Conservation (phyloP, 2,888 invertebrate genomes). For the Trissolcus japonicus region DNA sequence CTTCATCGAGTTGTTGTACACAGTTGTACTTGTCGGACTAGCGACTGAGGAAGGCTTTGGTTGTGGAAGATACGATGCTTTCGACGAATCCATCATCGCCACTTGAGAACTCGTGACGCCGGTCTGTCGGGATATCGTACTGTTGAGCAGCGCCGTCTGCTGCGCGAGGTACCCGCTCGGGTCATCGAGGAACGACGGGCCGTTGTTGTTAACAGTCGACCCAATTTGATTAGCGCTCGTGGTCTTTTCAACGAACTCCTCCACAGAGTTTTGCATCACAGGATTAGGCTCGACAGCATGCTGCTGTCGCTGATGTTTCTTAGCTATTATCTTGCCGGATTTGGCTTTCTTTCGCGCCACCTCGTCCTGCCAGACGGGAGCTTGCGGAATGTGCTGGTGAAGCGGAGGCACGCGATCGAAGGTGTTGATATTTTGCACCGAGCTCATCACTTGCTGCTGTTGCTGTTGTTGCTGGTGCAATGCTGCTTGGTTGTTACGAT, state of each 20-base stretch:
- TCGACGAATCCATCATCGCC: conserved; percentile 63
- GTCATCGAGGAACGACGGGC: conserved; percentile 92
- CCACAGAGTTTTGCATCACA: conserved; percentile 64
- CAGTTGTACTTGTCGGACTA: conserved; percentile 67
- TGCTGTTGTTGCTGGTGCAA: conserved; percentile 63
- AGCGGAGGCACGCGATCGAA: conserved; percentile 85
- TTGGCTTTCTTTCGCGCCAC: conserved; percentile 80
- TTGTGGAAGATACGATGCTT: conserved; percentile 69
- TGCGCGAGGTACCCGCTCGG: conserved; percentile 94
- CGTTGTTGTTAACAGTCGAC: conserved; percentile 71
- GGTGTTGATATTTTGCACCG: conserved; percentile 75
- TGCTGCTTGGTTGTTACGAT: conserved; percentile 65
- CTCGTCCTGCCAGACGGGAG: conserved; percentile 79
- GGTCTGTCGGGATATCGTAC: conserved; percentile 85
- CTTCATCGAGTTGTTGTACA: conserved; percentile 56
- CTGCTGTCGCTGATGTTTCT: conserved; percentile 68
- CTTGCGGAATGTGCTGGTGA: conserved; percentile 82
- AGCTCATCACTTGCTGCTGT: conserved; percentile 43
- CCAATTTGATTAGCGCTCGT: conserved; percentile 65
- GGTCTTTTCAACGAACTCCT: conserved; percentile 69
- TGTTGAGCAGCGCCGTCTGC: conserved; percentile 90
- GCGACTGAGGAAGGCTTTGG: conserved; percentile 71
- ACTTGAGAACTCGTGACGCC: conserved; percentile 74
- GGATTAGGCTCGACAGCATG: conserved; percentile 64
- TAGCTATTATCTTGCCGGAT: conserved; percentile 78